Percentiles rank a stretch among this genome's conserved stretches.
Conservation (phyloP, 2,888 invertebrate species). For the Lagria hirta region DNA sequence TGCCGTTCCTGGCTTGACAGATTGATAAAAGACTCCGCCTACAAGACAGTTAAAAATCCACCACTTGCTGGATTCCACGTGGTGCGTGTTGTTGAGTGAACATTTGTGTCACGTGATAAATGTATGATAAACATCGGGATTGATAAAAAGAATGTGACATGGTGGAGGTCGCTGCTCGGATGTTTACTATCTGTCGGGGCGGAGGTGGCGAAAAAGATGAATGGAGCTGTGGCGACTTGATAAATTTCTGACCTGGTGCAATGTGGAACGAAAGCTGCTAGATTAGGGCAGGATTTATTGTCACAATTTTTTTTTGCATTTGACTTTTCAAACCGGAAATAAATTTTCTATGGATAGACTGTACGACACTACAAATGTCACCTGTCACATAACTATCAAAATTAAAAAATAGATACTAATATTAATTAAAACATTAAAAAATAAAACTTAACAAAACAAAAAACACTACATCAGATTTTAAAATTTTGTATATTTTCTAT, state of each 20-base stretch:
- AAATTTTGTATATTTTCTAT: too few species aligned
- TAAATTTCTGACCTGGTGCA: slow-evolving; percentile 10
- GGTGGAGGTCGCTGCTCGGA: slow-evolving; percentile 23
- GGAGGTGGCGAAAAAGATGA: slow-evolving; percentile 47
- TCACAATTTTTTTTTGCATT: too few species aligned
- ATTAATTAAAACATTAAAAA: too few species aligned
- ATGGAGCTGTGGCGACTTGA: slow-evolving; percentile 34
- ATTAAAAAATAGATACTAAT: too few species aligned
- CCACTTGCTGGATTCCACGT: slow-evolving; percentile 48
- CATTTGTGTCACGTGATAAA: slow-evolving; percentile 40
- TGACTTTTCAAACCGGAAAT: too few species aligned
- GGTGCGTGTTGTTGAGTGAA: slow-evolving; percentile 31
- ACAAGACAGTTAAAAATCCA: slow-evolving; percentile 39
- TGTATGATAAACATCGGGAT: slow-evolving; percentile 40
- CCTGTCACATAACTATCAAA: too few species aligned
- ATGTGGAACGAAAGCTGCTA: too few species aligned
- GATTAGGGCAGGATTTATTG: too few species aligned
- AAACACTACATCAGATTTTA: too few species aligned
- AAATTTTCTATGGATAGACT: too few species aligned
- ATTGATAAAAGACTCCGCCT: slow-evolving; percentile 49
- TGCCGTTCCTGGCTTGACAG: slow-evolving; percentile 48
- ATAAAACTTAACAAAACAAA: too few species aligned
- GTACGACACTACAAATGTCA: too few species aligned
- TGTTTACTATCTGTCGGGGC: slow-evolving; percentile 38
- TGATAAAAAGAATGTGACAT: slow-evolving; percentile 39